phyloP scores from a whole-genome alignment of 2,888 invertebrate genomes.

The Zeuzera pyrina region DNA sequence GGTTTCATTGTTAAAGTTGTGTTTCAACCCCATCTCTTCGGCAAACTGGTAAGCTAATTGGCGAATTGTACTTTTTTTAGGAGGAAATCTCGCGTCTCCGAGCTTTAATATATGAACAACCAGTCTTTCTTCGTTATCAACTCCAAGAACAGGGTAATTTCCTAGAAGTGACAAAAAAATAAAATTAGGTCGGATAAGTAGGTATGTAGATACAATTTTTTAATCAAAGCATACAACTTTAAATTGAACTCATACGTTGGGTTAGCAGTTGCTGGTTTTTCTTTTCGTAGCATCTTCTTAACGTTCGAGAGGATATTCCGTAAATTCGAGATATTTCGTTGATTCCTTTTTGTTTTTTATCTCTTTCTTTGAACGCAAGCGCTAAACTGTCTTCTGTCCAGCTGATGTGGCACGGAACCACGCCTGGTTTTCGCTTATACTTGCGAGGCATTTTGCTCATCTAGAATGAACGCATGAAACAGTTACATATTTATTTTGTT shows the following conservation, averaged over 20 bases:
- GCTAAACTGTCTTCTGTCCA: slow-evolving; percentile 17
- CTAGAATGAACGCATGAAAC: too few relatives aligned
- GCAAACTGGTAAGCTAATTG: slow-evolving; percentile 21
- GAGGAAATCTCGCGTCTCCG: slow-evolving; percentile 13
- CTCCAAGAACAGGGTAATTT: slow-evolving; percentile 7
- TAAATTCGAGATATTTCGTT: slow-evolving; percentile 17
- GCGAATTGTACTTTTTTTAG: slow-evolving; percentile 14
- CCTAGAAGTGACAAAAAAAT: slow-evolving; percentile 7
- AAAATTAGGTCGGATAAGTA: slow-evolving; percentile 8
- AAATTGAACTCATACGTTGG: slow-evolving; percentile 11
- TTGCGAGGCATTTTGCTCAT: too few relatives aligned
- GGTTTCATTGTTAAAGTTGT: slow-evolving; percentile 19
- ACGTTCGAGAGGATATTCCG: slow-evolving; percentile 16
- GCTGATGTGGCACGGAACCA: slow-evolving; percentile 15
- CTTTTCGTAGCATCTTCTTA: slow-evolving; percentile 16
- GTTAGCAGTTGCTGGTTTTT: slow-evolving; percentile 15
- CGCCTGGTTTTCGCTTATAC: slow-evolving; percentile 11
- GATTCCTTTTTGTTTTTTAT: slow-evolving; percentile 13
- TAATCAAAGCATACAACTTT: slow-evolving; percentile 6
- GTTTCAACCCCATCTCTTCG: slow-evolving; percentile 16
- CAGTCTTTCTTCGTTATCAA: slow-evolving; percentile 12
- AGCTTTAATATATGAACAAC: slow-evolving; percentile 14
- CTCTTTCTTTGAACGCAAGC: slow-evolving; percentile 15
- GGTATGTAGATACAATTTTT: slow-evolving; percentile 11
- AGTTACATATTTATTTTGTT: neutral